Base-by-base conservation (phyloP, 2,113 vertebrate genomes). In the Chloroceryle aenea region DNA sequence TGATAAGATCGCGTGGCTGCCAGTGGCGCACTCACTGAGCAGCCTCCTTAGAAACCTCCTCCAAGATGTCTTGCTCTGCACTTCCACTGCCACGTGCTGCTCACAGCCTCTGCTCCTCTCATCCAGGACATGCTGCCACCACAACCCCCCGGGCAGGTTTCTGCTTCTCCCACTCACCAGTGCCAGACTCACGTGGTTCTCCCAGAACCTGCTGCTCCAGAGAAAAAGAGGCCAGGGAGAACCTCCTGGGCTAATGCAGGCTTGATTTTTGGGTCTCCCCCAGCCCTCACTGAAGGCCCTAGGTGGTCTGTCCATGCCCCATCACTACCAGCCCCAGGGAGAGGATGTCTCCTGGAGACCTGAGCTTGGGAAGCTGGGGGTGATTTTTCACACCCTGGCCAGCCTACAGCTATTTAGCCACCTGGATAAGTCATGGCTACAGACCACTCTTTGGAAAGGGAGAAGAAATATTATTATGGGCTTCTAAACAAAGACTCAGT, bases 131-230 rank as follows among this genome's bases (percentile, higher is more conserved):
- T 15, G n/a, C 52, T 42, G 29, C 34, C 29, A 12, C 50, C 10
- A 2, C 8, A 2, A 19, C 8, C 38, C 40, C 10, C 36, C 3
- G 0, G 3, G 22, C 22, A 42, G 12, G 9, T 22, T 56, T 12
- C 36, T 47, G 27, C 30, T 68, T 40, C 63, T 68, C 34, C 47
- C 20, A 2, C 27, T 19, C 7, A 4, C 13, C 1, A 1, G 14
- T 34, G 59, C 45, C 43, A 42, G 40, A 66, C 17, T 55, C 12
- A 8, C 3, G 1, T 9, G 43, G 68, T 45, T 73, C 32, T 55
- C 63, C 50, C 32, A 30, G 52, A n/a, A 69, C 34, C 21, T 45
- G 29, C 34, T 47, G 5, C 26, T 21, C 58, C 25, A 63, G 23
- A 75, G 50, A 40, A 76, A 21, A 12, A 42, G 6, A 25, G 14